Evolutionary conservation across 2,888 invertebrate genomes (phyloP), one percentile per base, ranked within the genome.

Genomic region (Polydesmus complanatus): DNA sequence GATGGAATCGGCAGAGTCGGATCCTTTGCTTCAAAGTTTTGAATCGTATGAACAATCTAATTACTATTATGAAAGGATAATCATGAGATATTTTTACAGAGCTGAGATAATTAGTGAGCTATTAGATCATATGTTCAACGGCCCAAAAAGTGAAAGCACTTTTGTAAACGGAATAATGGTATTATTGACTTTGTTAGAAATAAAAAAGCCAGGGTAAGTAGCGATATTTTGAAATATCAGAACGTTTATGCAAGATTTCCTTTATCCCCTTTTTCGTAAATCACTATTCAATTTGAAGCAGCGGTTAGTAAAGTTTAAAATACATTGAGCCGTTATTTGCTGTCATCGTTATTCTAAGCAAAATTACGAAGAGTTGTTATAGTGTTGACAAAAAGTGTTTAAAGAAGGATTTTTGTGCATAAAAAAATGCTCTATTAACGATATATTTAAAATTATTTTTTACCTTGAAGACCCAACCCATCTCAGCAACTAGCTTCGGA

Each of bases 91-190:
- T 56, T 61, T 66, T 76, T 66, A 61, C 76, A 85, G 77, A 70
- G 80, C 73, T 73, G 81, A 83, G 67, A 84, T 83, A 65, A 80
- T 87, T 64, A 75, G 79, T 66, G 77, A 82, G 69, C 77, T 91
- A 69, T 78, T 91, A 70, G 81, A 83, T 71, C 83, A 85, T 72
- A 85, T 90, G 77, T 81, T 90, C 73, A 78, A 79, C 65, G 79
- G 80, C 68, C 79, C 79, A 67, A 65, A 64, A 48, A 80, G 80
- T 63, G 74, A 75, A 67, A 73, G 73, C 73, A 84, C 85, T 70
- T 81, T 90, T 69, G 81, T 86, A 65, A 84, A 85, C 74, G 89
- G 88, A 71, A 83, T 88, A 70, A 81, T 83, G 75, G 83, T 90
- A 73, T 81, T 90, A 74, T 80, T 88, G 71, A 81, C 83, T 66